Percentiles rank a stretch among this genome's conserved stretches.
Evolutionary conservation across 2,113 vertebrate genomes (phyloP).

Genomic region (Deroptyus accipitrinus): DNA sequence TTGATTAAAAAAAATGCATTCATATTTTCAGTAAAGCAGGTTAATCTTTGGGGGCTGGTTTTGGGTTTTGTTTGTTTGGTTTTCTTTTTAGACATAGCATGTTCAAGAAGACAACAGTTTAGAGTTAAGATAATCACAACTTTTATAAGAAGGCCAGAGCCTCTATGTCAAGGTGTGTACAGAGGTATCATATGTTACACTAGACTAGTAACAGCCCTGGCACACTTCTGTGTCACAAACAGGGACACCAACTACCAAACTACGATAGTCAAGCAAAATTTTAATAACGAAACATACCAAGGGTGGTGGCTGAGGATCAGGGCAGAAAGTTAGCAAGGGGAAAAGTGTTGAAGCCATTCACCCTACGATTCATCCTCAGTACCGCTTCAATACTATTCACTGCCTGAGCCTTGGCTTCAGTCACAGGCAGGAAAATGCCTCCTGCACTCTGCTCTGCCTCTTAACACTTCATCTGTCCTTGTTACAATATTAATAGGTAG

Average conservation of each 20-base stretch:
- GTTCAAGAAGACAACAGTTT: not conserved
- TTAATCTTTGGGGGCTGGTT: not conserved
- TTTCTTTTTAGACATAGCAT: not conserved
- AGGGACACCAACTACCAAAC: not conserved
- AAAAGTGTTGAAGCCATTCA: not conserved
- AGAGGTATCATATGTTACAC: not conserved
- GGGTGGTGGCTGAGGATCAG: not conserved
- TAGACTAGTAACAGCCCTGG: not conserved
- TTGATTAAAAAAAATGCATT: not conserved
- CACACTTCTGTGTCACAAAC: not conserved
- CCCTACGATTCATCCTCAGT: accelerated
- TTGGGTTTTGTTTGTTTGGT: not conserved
- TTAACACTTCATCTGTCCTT: not conserved
- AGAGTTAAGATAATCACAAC: not conserved
- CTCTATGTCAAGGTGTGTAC: not conserved
- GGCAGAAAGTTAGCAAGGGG: not conserved
- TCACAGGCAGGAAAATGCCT: not conserved
- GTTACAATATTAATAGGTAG: not conserved
- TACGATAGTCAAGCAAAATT: not conserved
- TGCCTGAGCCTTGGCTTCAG: not conserved
- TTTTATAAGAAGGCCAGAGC: not conserved
- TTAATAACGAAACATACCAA: not conserved
- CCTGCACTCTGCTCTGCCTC: not conserved
- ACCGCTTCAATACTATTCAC: not conserved
- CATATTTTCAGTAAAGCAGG: not conserved